These are phyloP conservation scores for Puffinus mauretanicus DNA, from an alignment of 2,113 vertebrate genomes.

Conservation along the genomic window DNA sequence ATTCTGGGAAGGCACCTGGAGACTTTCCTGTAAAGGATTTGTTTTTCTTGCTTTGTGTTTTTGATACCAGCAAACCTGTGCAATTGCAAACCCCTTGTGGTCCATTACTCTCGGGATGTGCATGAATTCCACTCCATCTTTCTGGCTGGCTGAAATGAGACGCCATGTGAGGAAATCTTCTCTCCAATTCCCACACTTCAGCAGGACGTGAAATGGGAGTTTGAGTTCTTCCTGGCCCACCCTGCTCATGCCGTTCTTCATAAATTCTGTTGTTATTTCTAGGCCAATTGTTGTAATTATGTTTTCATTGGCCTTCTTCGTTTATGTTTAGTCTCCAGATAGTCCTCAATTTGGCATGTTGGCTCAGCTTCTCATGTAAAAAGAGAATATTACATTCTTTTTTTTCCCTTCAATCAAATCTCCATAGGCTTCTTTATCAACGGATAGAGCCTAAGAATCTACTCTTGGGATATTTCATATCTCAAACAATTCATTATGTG, in stretches of 20 bases:
- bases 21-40: not conserved
- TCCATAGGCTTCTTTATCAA: constrained; percentile 62
- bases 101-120: not conserved
- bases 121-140: not conserved
- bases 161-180: constrained; percentile 23
- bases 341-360: constrained; percentile 54
- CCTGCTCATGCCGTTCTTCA: constrained; percentile 60
- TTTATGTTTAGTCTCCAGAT: constrained; percentile 69
- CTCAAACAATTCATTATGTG: constrained; percentile 62
- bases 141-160: constrained; percentile 1
- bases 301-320: constrained; percentile 74
- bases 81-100: not conserved
- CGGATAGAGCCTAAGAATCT: constrained; percentile 21
- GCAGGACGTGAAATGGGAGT: constrained; percentile 56
- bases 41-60: not conserved
- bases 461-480: constrained; percentile 38
- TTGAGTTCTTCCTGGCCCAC: constrained; percentile 35
- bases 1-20: not conserved
- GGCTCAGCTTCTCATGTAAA: constrained; percentile 62
- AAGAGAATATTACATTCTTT: constrained; percentile 44
- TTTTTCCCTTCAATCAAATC: constrained; percentile 40
- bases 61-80: not conserved
- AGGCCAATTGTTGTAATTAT: constrained; percentile 74
- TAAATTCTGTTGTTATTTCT: constrained; percentile 72
- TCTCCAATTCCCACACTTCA: constrained; percentile 34